Conservation (phyloP, 1,140 invertebrate species). For the Brachionus calyciflorus region DNA sequence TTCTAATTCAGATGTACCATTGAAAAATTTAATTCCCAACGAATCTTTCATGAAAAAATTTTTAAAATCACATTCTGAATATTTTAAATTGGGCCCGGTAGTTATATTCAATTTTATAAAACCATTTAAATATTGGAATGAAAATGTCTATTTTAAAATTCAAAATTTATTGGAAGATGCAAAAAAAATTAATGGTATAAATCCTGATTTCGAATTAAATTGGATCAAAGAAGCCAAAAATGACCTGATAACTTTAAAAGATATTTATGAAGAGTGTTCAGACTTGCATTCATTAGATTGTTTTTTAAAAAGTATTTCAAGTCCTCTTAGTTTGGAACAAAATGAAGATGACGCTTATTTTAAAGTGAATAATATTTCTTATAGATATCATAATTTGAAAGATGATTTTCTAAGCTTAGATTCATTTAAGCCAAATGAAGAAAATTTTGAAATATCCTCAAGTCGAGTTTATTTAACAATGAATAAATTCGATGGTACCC, state of each 20-base stretch:
- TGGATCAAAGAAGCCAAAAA: neutral
- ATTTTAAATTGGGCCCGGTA: conserved; percentile 23
- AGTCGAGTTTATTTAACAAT: conserved; percentile 8
- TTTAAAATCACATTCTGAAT: neutral
- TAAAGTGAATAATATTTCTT: neutral
- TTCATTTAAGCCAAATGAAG: neutral
- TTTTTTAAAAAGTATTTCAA: neutral
- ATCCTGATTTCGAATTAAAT: neutral
- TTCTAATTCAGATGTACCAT: neutral
- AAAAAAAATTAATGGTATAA: conserved; percentile 26
- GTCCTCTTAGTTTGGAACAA: neutral
- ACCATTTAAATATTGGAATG: neutral
- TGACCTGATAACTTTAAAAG: neutral
- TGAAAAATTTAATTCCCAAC: neutral
- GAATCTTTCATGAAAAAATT: conserved; percentile 26
- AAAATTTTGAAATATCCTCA: neutral
- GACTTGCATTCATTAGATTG: neutral
- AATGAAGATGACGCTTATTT: neutral
- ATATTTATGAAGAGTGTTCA: neutral
- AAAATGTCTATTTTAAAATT: neutral
- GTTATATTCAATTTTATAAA: conserved; percentile 35
- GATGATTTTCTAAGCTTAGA: neutral
- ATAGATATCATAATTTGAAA: neutral
- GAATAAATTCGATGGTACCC: conserved; percentile 1
- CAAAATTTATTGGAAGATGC: neutral